A percentile compares a stretch with the other conserved stretches of the same genome.
Conservation (phyloP, 1,140 invertebrate genomes). For the Mizuhopecten yessoensis region DNA sequence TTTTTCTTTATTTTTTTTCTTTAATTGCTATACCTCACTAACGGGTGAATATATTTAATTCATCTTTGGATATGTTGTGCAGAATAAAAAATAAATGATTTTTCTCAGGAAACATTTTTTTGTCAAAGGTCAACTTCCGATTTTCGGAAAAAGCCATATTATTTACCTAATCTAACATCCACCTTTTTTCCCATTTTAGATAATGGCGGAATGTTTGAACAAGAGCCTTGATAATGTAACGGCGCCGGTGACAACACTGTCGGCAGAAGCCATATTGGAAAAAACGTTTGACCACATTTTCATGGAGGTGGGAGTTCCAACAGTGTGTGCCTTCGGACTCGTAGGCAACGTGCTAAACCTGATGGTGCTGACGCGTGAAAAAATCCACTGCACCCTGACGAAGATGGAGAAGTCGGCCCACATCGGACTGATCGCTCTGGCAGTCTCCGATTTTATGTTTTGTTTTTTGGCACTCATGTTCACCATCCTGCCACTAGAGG, state of each 20-base stretch:
- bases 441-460: slow-evolving; percentile 81
- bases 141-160: too few species aligned
- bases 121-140: too few species aligned
- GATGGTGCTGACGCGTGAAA: slow-evolving; percentile 79
- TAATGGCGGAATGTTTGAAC: slow-evolving; percentile 61
- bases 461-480: slow-evolving; percentile 79
- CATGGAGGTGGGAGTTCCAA: slow-evolving; percentile 75
- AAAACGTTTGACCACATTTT: slow-evolving; percentile 67
- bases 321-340: slow-evolving; percentile 78
- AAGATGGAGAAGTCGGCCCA: slow-evolving; percentile 82
- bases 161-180: too few species aligned
- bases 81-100: too few species aligned
- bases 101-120: too few species aligned
- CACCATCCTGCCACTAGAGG: slow-evolving; percentile 67
- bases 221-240: slow-evolving; percentile 56
- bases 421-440: slow-evolving; percentile 80
- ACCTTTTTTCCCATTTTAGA: slow-evolving; percentile 62
- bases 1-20: too few species aligned
- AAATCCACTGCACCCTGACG: slow-evolving; percentile 76
- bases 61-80: too few species aligned
- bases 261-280: slow-evolving; percentile 59
- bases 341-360: slow-evolving; percentile 79
- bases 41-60: too few species aligned
- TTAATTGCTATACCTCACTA: too few species aligned
- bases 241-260: slow-evolving; percentile 41